Conservation (phyloP, 2,113 vertebrate species). For the Sceloporus undulatus region DNA sequence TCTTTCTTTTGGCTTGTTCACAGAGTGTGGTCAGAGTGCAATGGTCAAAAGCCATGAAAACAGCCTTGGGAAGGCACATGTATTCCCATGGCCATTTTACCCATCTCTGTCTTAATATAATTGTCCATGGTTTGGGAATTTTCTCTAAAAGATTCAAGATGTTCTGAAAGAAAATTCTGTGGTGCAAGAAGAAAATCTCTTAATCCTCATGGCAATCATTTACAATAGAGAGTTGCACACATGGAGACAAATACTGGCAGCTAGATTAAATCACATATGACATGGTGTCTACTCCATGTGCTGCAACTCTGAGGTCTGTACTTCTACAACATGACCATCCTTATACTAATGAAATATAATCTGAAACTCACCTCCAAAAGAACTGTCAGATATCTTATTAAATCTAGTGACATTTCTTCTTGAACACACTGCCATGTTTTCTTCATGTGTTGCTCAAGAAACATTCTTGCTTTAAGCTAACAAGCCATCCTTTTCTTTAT, state of each 20-base stretch:
- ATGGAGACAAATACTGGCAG: neutral
- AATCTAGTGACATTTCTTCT: neutral
- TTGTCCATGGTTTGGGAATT: neutral
- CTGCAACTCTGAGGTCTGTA: neutral
- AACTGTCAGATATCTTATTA: slow-evolving; percentile 3
- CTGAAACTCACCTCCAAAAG: neutral
- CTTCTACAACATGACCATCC: neutral
- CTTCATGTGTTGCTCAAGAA: neutral
- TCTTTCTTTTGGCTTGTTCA: no score
- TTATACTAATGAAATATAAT: slow-evolving; percentile 12
- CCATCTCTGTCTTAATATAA: neutral
- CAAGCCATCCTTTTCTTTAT: slow-evolving; percentile 9
- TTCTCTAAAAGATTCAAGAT: neutral
- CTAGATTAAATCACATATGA: slow-evolving; percentile 2
- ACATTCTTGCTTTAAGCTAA: slow-evolving; percentile 2
- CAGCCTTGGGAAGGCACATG: no score
- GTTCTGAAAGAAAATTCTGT: neutral
- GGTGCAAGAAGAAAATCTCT: slow-evolving; percentile 8
- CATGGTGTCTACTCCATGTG: neutral
- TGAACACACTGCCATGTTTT: slow-evolving; percentile 5
- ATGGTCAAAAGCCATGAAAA: no score
- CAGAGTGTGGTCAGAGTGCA: no score
- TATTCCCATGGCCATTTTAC: no score
- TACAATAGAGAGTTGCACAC: neutral
- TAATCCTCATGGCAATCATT: slow-evolving; percentile 7